Percentiles rank a stretch among this genome's conserved stretches.
phyloP scores from a whole-genome alignment of 2,888 invertebrate species.

The Orthosia incerta region DNA sequence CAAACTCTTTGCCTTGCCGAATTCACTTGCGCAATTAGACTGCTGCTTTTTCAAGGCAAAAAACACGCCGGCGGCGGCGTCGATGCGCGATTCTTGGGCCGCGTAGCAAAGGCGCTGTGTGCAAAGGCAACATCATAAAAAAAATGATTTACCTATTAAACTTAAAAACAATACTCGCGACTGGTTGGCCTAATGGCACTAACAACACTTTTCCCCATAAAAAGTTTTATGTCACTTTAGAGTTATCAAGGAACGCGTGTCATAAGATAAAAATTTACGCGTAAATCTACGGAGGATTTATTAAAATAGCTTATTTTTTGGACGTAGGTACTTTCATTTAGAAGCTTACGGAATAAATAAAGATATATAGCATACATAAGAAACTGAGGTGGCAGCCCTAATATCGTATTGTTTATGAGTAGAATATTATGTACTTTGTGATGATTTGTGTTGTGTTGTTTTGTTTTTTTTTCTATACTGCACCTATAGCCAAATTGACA shows the following conservation, averaged over 20 bases:
- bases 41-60: background rate
- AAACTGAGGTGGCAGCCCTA: background rate
- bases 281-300: slow-evolving; percentile 28
- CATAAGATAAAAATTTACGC: background rate
- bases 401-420: background rate
- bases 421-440: too few species aligned
- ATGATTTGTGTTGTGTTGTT: too few species aligned
- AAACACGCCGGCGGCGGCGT: too few species aligned
- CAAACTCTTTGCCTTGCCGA: too few species aligned
- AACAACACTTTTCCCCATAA: slow-evolving; percentile 7
- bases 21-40: too few species aligned
- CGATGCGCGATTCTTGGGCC: too few species aligned
- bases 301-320: slow-evolving; percentile 28
- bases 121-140: background rate
- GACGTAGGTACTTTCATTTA: background rate
- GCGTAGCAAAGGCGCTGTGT: too few species aligned
- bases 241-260: slow-evolving; percentile 14
- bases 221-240: slow-evolving; percentile 20
- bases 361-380: slow-evolving; percentile 1
- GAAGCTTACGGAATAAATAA: slow-evolving; percentile 1
- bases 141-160: slow-evolving; percentile 12
- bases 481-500: too few species aligned
- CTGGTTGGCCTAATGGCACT: background rate
- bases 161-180: slow-evolving; percentile 17
- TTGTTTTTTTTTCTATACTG: too few species aligned